These are phyloP conservation scores for Hydropsyche betteni DNA, from an alignment of 2,888 invertebrate species.

Conservation along the genomic window DNA sequence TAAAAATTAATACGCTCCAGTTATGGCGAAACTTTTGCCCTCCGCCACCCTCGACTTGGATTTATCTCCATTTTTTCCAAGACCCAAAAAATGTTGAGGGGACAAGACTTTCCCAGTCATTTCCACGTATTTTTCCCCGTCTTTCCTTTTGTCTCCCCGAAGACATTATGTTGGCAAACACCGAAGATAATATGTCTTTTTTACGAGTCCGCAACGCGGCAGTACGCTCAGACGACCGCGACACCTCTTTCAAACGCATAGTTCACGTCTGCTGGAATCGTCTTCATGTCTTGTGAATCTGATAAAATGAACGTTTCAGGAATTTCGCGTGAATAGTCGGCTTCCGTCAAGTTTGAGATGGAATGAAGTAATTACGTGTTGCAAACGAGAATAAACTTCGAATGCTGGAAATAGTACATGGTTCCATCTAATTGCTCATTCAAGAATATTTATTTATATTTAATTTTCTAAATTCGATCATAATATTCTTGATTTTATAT, in stretches of 20 bases:
- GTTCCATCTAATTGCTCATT: no score
- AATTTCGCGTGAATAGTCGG: conserved; percentile 38
- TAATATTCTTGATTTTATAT: no score
- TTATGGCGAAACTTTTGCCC: conserved; percentile 46
- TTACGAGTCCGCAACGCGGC: conserved; percentile 47
- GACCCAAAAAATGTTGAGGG: neutral
- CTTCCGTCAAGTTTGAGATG: conserved; percentile 13
- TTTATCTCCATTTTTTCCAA: conserved; percentile 36
- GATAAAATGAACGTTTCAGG: conserved; percentile 9
- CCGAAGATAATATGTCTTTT: conserved; percentile 46
- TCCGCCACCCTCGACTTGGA: conserved; percentile 1
- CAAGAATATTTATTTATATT: no score
- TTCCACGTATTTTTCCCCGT: conserved; percentile 5
- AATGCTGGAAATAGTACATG: no score
- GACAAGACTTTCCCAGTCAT: neutral
- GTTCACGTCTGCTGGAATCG: neutral
- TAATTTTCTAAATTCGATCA: no score
- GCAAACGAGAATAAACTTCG: no score
- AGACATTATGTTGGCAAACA: conserved; percentile 34
- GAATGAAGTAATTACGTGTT: conserved; percentile 22
- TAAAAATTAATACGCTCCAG: conserved; percentile 45
- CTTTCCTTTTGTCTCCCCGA: conserved; percentile 7
- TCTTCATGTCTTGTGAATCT: conserved; percentile 1
- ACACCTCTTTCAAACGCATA: conserved; percentile 4
- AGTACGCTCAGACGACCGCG: neutral